Evolutionary conservation across 2,888 invertebrate species (phyloP).

Genomic region (Atrina japonica): DNA sequence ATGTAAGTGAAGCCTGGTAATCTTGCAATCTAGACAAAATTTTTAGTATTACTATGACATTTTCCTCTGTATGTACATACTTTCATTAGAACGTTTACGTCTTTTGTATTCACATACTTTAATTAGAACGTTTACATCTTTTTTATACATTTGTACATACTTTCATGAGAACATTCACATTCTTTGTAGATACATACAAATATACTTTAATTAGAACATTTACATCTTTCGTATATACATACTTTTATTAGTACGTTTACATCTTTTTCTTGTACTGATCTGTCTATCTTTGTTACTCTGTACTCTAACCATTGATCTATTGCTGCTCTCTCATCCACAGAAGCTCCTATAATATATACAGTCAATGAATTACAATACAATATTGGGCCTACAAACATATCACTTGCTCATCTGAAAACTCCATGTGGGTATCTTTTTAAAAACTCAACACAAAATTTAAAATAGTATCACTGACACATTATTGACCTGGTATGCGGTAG

Average conservation of each 20-base stretch:
- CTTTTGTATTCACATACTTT: constrained; percentile 36
- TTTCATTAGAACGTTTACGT: no score
- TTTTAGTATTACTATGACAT: no score
- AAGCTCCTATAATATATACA: constrained; percentile 49
- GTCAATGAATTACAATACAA: background rate
- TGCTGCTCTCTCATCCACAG: constrained; percentile 62
- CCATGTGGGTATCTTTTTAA: no score
- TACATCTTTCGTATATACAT: background rate
- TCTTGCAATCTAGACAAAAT: no score
- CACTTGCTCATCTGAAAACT: no score
- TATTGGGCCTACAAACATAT: background rate
- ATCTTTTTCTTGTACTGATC: constrained; percentile 58
- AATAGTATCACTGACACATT: no score
- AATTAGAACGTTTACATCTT: constrained; percentile 46
- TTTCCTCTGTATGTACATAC: no score
- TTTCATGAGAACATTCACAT: no score
- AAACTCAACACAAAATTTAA: background rate
- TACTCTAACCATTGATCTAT: constrained; percentile 78
- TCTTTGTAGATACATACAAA: no score
- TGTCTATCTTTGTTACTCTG: constrained; percentile 61
- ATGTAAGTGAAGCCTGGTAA: no score
- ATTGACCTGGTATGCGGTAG: no score
- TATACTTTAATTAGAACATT: no score
- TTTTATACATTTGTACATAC: constrained; percentile 48
- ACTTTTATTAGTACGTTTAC: constrained; percentile 43